phyloP scores from a whole-genome alignment of 2,888 invertebrate species.

The Herminia tarsipennalis region DNA sequence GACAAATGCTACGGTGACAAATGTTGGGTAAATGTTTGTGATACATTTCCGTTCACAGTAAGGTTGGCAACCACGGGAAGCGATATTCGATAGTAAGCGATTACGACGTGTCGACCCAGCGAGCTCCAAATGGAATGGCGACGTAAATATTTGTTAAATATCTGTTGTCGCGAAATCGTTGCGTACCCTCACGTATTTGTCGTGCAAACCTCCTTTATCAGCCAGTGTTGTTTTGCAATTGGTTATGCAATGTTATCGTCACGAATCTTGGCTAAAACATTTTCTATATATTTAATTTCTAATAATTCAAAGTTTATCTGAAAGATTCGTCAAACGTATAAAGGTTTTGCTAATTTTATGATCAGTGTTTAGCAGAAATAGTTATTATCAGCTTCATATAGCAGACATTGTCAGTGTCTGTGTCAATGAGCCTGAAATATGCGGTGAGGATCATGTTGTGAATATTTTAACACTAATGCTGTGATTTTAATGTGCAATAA shows the following conservation, averaged over 20 bases:
- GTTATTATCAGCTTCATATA: too few relatives aligned
- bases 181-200: slow-evolving; percentile 1
- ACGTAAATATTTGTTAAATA: slow-evolving; percentile 4
- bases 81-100: neutral
- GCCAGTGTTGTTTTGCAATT: neutral
- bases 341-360: too few relatives aligned
- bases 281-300: neutral
- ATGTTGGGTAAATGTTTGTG: slow-evolving; percentile 48
- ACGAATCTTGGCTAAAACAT: neutral
- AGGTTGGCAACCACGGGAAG: slow-evolving; percentile 35
- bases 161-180: neutral
- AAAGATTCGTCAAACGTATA: too few relatives aligned
- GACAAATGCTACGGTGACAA: slow-evolving; percentile 49
- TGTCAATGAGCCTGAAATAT: neutral
- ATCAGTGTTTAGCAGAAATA: too few relatives aligned
- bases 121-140: neutral
- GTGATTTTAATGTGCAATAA: neutral
- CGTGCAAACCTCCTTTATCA: slow-evolving; percentile 2
- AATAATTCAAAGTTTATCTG: neutral
- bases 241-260: neutral
- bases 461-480: neutral
- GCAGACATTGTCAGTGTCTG: too few relatives aligned
- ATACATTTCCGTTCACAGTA: slow-evolving; percentile 23
- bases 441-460: neutral
- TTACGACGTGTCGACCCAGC: neutral